Evolutionary conservation across 2,888 invertebrate genomes (phyloP).

Genomic region (Crocallis elinguaria): DNA sequence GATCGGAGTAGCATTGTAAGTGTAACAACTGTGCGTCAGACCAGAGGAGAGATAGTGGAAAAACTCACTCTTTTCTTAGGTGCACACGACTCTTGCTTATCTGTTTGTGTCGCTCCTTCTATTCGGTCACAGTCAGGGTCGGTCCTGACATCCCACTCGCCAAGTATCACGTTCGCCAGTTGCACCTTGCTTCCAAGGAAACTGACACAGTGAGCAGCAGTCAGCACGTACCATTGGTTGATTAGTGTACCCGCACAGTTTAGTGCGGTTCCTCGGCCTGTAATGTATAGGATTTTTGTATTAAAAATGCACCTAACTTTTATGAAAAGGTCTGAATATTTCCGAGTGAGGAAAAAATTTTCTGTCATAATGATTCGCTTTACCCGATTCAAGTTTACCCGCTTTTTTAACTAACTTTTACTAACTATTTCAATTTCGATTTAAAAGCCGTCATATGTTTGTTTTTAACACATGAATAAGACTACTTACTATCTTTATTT

Average conservation of each 20-base stretch:
- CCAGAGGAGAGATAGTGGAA: no score
- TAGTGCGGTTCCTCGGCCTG: conserved; percentile 58
- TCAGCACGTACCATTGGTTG: conserved; percentile 80
- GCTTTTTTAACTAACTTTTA: no score
- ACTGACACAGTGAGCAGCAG: conserved; percentile 86
- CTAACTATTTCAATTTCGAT: no score
- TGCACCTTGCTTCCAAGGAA: conserved; percentile 71
- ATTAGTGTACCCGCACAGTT: conserved; percentile 84
- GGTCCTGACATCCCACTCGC: conserved; percentile 83
- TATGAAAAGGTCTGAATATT: no score
- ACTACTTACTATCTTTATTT: no score
- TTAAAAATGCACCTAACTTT: background rate
- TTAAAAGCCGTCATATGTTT: no score
- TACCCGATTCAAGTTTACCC: no score
- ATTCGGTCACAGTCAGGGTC: conserved; percentile 72
- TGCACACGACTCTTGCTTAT: conserved; percentile 51
- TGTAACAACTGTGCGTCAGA: no score
- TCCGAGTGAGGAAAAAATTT: no score
- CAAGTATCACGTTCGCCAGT: conserved; percentile 83
- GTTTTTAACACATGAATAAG: no score
- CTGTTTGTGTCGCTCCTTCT: conserved; percentile 46
- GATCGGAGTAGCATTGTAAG: no score
- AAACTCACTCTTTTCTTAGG: conserved; percentile 53
- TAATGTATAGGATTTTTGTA: conserved; percentile 1
- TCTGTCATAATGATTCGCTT: no score